Conservation (phyloP, 1,140 invertebrate genomes). For the Drosophila arizonae region DNA sequence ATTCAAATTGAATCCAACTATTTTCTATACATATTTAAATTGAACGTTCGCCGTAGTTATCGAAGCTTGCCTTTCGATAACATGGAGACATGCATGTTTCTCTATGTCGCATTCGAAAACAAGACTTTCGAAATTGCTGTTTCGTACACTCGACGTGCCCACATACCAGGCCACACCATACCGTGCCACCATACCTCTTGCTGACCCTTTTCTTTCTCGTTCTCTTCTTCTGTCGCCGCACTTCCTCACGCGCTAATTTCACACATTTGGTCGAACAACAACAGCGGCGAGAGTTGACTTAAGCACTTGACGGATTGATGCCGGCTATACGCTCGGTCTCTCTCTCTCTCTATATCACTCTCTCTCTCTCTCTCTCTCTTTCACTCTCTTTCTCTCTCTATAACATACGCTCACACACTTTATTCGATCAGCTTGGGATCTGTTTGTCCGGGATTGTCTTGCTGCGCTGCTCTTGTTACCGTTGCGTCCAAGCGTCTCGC, state of each 20-base stretch:
- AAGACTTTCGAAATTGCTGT: slow-evolving; percentile 11
- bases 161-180: too few relatives aligned
- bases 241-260: slow-evolving; percentile 54
- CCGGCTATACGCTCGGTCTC: slow-evolving; percentile 4
- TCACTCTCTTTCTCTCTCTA: too few relatives aligned
- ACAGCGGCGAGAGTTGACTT: slow-evolving; percentile 15
- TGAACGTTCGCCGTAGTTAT: not conserved
- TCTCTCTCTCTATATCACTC: too few relatives aligned
- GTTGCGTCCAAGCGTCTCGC: slow-evolving; percentile 68
- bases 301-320: slow-evolving; percentile 26
- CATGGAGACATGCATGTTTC: not conserved
- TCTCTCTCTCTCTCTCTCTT: too few relatives aligned
- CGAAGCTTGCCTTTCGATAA: slow-evolving; percentile 2
- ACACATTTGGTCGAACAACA: slow-evolving; percentile 24
- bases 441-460: slow-evolving; percentile 7
- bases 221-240: not conserved
- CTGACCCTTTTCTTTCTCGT: slow-evolving; percentile 16
- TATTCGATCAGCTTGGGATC: not conserved
- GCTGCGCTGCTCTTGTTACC: slow-evolving; percentile 16
- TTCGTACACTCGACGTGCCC: not conserved
- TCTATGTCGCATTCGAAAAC: not conserved
- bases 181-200: not conserved
- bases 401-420: not conserved
- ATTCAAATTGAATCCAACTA: too few relatives aligned
- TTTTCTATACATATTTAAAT: not conserved